Conservation (phyloP, 2,888 invertebrate species). For the Dorcus hopei region DNA sequence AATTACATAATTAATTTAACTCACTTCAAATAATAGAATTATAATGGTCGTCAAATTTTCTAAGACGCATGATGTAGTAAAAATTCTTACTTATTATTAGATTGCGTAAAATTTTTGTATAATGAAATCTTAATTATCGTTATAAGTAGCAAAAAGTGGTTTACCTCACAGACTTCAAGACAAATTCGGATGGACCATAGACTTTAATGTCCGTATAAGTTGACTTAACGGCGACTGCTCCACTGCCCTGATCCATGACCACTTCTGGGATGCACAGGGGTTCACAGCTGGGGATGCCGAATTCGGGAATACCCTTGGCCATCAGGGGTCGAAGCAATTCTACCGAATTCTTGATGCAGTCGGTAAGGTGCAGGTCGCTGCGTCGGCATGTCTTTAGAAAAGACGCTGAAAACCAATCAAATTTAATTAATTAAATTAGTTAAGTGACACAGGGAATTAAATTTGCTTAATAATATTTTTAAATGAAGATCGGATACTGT, state of each 20-base stretch:
- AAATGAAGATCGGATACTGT: no score
- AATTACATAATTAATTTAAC: no score
- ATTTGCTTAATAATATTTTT: no score
- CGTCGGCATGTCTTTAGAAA: slow-evolving; percentile 64
- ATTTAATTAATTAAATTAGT: neutral
- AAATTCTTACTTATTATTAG: no score
- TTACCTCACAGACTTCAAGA: slow-evolving; percentile 59
- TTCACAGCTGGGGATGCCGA: slow-evolving; percentile 63
- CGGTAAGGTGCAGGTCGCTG: slow-evolving; percentile 52
- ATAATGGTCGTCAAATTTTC: no score
- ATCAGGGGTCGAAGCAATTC: slow-evolving; percentile 60
- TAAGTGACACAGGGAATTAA: no score
- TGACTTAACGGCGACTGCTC: slow-evolving; percentile 59
- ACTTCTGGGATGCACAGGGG: slow-evolving; percentile 60
- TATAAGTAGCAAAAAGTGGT: slow-evolving; percentile 29
- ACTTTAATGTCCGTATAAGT: slow-evolving; percentile 60
- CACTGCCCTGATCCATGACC: slow-evolving; percentile 60
- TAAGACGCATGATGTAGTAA: no score
- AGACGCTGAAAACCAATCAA: slow-evolving; percentile 50
- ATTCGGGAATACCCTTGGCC: slow-evolving; percentile 59
- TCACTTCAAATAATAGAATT: no score
- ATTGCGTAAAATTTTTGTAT: no score
- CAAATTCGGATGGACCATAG: slow-evolving; percentile 60
- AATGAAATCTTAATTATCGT: no score
- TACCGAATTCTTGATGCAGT: slow-evolving; percentile 63